Evolutionary conservation across 1,140 invertebrate genomes (phyloP), one percentile per base, ranked within the genome.

Genomic region (Pemphigus obesinymphae): DNA sequence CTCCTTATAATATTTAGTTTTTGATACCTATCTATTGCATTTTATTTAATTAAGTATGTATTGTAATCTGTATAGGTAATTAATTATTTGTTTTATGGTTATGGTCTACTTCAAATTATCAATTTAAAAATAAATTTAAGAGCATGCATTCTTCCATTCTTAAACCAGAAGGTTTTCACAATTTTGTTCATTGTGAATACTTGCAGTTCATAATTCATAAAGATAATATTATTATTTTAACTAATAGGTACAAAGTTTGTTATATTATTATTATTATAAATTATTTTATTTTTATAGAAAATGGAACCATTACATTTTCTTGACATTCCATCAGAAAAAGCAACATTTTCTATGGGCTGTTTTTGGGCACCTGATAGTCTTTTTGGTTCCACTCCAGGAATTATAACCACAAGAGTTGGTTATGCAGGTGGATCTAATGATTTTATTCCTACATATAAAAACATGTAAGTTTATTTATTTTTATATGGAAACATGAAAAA

Each of bases 351-450:
- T 7, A 96, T 98, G 95, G 95, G 95, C 61, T 98, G 97, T 87
- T 99, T 99, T 87, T 98, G 96, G 96, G 94, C 94, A n/a, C 93
- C 94, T 26, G 97, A 98, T 86, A 93, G 94, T 0, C 88, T 95
- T 68, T 98, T 96, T 87, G 97, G 96, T 3, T 93, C 91, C 55
- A 92, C 92, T 45, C 88, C 88, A 3, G 97, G 97, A 8, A 94
- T 99, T 20, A 87, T 97, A 34, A 90, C 93, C 43, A 98, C 97
- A n/a, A 90, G 93, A 84, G 97, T 98, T 23, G 97, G 97, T n/a
- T 99, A 96, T 87, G 90, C 95, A 4, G 97, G 96, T 15, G 97
- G 97, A 55, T 92, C 91, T 53, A 92, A 91, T 43, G 88, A 89
- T 75, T 66, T 58, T 91, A 83, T 91, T 85, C 96, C 96, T 73